phyloP scores from a whole-genome alignment of 1,140 invertebrate species.

The Bombyx mori region DNA sequence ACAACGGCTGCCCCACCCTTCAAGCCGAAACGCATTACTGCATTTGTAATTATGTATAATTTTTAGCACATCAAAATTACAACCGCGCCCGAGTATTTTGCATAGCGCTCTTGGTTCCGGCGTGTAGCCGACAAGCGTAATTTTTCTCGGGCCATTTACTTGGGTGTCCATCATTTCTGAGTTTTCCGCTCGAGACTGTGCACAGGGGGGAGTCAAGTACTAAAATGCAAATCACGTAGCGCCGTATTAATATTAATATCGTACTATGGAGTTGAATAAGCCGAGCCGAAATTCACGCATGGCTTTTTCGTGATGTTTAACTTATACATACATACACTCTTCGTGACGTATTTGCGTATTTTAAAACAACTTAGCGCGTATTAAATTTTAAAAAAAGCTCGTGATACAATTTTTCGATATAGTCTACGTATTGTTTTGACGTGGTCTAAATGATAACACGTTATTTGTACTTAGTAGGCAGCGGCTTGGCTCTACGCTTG shows the following conservation, averaged over 20 bases:
- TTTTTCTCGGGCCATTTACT: slow-evolving; percentile 62
- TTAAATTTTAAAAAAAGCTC: too few species aligned
- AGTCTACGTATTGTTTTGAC: background rate
- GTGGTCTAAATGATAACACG: background rate
- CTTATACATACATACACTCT: too few species aligned
- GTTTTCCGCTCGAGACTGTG: slow-evolving; percentile 38
- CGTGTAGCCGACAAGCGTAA: slow-evolving; percentile 33
- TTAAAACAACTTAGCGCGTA: too few species aligned
- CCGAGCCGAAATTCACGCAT: slow-evolving; percentile 15
- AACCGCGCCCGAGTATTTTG: background rate
- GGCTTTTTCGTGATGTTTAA: slow-evolving; percentile 9
- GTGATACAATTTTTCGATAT: background rate
- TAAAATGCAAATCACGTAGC: slow-evolving; percentile 50
- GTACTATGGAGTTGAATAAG: slow-evolving; percentile 16
- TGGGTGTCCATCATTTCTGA: slow-evolving; percentile 53
- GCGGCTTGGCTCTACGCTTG: too few species aligned
- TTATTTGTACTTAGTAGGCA: too few species aligned
- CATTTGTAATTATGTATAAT: too few species aligned
- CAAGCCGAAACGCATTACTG: too few species aligned
- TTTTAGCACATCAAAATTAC: background rate
- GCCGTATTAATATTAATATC: slow-evolving; percentile 38
- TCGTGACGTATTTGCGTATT: too few species aligned
- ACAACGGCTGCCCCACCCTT: too few species aligned
- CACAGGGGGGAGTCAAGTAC: slow-evolving; percentile 35
- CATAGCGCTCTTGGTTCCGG: background rate